Percentiles rank a stretch among this genome's conserved stretches.
Conservation (phyloP, 2,888 invertebrate species). For the Danaus chrysippus region DNA sequence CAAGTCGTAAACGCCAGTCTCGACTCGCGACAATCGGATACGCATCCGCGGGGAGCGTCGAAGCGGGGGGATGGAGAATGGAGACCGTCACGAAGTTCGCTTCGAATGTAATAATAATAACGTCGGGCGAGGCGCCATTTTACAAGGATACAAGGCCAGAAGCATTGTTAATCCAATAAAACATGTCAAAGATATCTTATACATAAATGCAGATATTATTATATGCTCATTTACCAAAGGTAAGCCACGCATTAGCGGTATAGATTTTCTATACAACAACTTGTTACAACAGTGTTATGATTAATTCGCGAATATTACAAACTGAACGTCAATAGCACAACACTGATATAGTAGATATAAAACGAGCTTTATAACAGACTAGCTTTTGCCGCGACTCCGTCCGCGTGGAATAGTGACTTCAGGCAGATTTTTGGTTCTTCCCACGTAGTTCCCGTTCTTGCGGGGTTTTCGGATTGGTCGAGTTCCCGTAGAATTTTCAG, state of each 20-base stretch:
- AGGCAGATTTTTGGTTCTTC: too few relatives aligned
- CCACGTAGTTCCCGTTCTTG: too few relatives aligned
- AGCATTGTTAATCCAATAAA: constrained; percentile 61
- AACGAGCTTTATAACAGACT: background rate
- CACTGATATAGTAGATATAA: background rate
- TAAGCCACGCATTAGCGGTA: constrained; percentile 50
- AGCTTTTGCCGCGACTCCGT: too few relatives aligned
- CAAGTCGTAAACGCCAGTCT: constrained; percentile 75
- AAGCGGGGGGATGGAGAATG: constrained; percentile 53
- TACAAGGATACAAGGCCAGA: constrained; percentile 76
- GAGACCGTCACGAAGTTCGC: constrained; percentile 78
- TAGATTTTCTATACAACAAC: constrained; percentile 70
- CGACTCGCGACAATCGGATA: constrained; percentile 75
- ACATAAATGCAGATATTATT: constrained; percentile 26
- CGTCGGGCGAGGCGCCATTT: constrained; percentile 74
- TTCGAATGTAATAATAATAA: constrained; percentile 75
- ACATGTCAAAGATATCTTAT: constrained; percentile 33
- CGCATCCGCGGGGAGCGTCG: constrained; percentile 72
- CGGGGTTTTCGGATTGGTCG: too few relatives aligned
- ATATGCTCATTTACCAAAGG: constrained; percentile 40
- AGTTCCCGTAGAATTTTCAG: too few relatives aligned
- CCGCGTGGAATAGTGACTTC: too few relatives aligned
- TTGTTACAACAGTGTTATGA: constrained; percentile 60
- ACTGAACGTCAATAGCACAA: constrained; percentile 9
- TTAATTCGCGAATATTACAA: constrained; percentile 13